These are phyloP conservation scores for Hypomecis punctinalis DNA, from an alignment of 2,888 invertebrate species.

Conservation along the genomic window DNA sequence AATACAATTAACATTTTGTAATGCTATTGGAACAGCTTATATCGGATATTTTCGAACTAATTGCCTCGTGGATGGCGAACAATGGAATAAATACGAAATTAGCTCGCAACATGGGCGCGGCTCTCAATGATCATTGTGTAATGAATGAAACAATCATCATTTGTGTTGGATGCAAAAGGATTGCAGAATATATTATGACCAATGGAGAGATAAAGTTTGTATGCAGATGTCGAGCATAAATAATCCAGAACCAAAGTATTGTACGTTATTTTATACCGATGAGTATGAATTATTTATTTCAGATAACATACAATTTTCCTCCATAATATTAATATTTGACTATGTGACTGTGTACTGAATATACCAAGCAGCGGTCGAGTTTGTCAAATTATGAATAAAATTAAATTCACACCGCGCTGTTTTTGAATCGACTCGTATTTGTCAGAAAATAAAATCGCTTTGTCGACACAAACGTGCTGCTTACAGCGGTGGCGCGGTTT, in stretches of 20 bases:
- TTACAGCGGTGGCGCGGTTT: conserved; percentile 49
- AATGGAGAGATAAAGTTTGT: conserved; percentile 45
- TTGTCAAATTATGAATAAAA: conserved; percentile 26
- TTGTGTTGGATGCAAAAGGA: conserved; percentile 56
- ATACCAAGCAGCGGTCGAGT: background rate
- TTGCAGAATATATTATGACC: conserved; percentile 41
- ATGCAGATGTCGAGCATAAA: conserved; percentile 43
- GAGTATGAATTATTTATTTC: no score
- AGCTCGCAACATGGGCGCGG: conserved; percentile 51
- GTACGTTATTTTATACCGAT: background rate
- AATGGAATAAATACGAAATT: conserved; percentile 62
- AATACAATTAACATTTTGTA: conserved; percentile 66
- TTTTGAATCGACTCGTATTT: conserved; percentile 39
- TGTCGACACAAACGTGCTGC: conserved; percentile 37
- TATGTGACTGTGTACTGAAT: background rate
- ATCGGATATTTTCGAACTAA: conserved; percentile 64
- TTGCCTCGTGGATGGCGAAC: conserved; percentile 65
- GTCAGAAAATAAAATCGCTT: conserved; percentile 51
- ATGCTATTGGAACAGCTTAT: conserved; percentile 60
- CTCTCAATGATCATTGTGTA: conserved; percentile 65
- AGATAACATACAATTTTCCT: no score
- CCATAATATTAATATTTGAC: background rate
- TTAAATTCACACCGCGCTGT: background rate
- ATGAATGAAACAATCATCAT: conserved; percentile 48
- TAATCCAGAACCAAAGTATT: background rate